These are phyloP conservation scores for Alca torda DNA, from an alignment of 2,797 vertebrate species.

Conservation along the genomic window DNA sequence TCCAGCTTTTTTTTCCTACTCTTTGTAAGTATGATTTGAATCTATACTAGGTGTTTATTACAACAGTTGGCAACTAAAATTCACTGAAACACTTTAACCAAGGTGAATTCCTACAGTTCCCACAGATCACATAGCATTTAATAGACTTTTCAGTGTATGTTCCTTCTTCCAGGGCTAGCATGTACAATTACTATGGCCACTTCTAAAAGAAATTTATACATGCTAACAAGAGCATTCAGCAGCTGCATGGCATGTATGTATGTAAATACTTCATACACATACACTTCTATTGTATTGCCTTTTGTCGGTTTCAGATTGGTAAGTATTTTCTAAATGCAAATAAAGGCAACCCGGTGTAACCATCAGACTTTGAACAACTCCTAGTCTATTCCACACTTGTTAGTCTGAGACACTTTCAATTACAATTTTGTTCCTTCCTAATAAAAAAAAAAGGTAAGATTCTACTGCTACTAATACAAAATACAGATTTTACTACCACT, in stretches of 20 bases:
- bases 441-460: not conserved
- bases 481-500: not conserved
- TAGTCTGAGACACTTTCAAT: not conserved
- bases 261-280: not conserved
- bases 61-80: not conserved
- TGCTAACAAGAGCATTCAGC: not conserved
- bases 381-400: not conserved
- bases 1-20: not conserved
- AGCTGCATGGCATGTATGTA: not conserved
- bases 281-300: not conserved
- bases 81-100: not conserved
- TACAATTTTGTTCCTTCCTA: not conserved
- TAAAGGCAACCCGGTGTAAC: not conserved
- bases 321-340: not conserved
- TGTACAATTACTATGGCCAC: not conserved
- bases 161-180: not conserved
- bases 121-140: not conserved
- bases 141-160: not conserved
- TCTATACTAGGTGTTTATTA: not conserved
- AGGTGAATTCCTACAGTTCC: not conserved
- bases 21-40: not conserved
- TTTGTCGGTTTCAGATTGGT: not conserved
- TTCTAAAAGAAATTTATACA: not conserved
- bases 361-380: not conserved
- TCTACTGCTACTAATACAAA: not conserved